Base-by-base conservation (phyloP, 1,140 invertebrate genomes). In the Drosophila pruinosa region DNA sequence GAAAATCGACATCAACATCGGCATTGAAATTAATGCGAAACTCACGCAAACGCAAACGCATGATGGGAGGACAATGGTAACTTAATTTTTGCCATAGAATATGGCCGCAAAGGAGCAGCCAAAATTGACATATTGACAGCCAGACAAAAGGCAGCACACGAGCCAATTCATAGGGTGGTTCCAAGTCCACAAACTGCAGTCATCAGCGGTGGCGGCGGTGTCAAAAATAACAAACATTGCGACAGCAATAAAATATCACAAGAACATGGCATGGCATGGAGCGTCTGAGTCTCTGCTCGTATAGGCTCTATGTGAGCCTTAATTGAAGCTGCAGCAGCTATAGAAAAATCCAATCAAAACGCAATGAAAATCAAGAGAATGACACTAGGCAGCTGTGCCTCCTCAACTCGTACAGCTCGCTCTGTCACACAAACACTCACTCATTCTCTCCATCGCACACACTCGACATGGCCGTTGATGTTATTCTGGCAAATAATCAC, bases 151-250 rank as follows among this genome's bases (percentile, higher is more conserved):
- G 54, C 63, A 45, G 38, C 53, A 52, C 47, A 62, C 56, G 45
- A 62, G 17, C 28, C 19, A 36, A 19, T 56, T 43, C 14, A 31
- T 28, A 41, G 67, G 67, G 67, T 70, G 67, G 67, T 43, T 68
- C 24, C 54, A 39, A 28, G 38, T 24, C 48, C 26, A 21, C 15
- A 59, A 77, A 71, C 38, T 79, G 76, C 80, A 83, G 64, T 83
- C 58, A 24, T 72, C 69, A 52, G 70, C 41, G 41, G 17, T 22
- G 21, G 45, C 48, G 67, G 63, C 68, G 65, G 74, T 72, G 82
- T 78, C 82, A 81, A 81, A 86, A 88, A 81, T 75, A 88, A 81
- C 78, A 86, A 81, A 86, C 82, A 86, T 88, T 86, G 82, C 82
- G 82, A 88, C 77, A 70, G 77, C 77, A 85, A 85, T 86, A 85